Percentiles rank a stretch among this genome's conserved stretches.
These are phyloP conservation scores for Alentia gelatinosa DNA, from an alignment of 2,888 invertebrate species.

Conservation along the genomic window DNA sequence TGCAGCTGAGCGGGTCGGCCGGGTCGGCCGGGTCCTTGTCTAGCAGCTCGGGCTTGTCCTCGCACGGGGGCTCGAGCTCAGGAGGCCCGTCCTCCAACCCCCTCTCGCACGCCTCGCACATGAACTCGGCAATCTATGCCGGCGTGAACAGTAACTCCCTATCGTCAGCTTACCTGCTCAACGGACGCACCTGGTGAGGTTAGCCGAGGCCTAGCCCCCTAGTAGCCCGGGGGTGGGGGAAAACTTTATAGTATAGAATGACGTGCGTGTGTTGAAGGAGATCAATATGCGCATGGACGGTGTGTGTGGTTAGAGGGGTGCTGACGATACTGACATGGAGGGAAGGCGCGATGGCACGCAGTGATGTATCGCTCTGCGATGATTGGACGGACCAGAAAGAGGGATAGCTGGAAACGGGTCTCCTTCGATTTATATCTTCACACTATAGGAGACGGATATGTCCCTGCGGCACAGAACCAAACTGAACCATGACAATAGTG, in stretches of 20 bases:
- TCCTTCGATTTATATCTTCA: too few species aligned
- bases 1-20: constrained; percentile 16
- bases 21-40: constrained; percentile 43
- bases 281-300: too few species aligned
- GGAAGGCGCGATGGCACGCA: neutral
- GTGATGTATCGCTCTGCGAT: too few species aligned
- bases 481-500: too few species aligned
- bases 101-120: constrained; percentile 7
- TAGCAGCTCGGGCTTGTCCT: constrained; percentile 36
- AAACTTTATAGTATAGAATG: neutral
- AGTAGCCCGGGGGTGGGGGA: neutral
- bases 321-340: neutral
- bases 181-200: constrained; percentile 51
- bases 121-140: neutral
- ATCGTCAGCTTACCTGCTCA: constrained; percentile 48
- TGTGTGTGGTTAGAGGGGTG: neutral
- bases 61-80: constrained; percentile 27
- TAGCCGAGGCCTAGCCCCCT: neutral
- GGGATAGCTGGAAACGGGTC: too few species aligned
- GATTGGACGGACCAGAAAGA: too few species aligned
- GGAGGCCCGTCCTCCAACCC: constrained; percentile 7
- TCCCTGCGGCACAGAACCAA: too few species aligned
- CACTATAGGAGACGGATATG: too few species aligned
- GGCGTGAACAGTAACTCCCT: constrained; percentile 40
- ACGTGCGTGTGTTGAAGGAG: too few species aligned